Conservation (phyloP, 2,113 vertebrate genomes). For the Oncorhynchus clarkii region DNA sequence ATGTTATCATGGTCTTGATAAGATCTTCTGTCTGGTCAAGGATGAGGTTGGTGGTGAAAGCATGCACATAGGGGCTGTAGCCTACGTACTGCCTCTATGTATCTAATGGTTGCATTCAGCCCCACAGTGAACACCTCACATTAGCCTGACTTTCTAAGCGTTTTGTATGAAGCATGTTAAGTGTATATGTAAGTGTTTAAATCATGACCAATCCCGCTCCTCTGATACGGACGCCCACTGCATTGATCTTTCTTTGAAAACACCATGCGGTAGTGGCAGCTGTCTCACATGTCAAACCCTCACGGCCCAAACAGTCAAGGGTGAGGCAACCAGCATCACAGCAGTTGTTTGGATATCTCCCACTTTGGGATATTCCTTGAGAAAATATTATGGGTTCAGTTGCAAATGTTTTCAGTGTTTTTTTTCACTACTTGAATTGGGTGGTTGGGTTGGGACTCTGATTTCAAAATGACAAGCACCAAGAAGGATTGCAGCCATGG, state of each 20-base stretch:
- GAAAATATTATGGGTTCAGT: constrained; percentile 52
- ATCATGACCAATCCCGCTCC: neutral
- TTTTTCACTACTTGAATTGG: constrained; percentile 55
- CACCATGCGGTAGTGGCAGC: constrained; percentile 42
- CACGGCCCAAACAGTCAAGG: constrained; percentile 53
- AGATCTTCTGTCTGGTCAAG: neutral
- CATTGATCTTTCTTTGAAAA: constrained; percentile 8
- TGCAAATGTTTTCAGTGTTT: constrained; percentile 59
- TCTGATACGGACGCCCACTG: neutral
- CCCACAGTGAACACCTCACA: constrained; percentile 23
- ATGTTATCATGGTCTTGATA: too few relatives aligned
- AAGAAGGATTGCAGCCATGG: constrained; percentile 44
- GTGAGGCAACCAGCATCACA: constrained; percentile 42
- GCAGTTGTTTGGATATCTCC: constrained; percentile 60
- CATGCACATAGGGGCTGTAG: too few relatives aligned
- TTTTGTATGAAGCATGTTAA: neutral
- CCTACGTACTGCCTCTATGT: too few relatives aligned
- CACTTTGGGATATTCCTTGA: constrained; percentile 47
- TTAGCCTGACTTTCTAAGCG: neutral
- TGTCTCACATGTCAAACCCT: constrained; percentile 21
- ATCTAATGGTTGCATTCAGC: constrained; percentile 21
- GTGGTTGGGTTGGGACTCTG: constrained; percentile 53
- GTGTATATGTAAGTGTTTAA: neutral
- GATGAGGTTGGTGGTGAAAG: too few relatives aligned
- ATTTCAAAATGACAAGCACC: constrained; percentile 59